These are phyloP conservation scores for Peromyscus leucopus DNA, from an alignment of 2,113 vertebrate genomes.

Conservation along the genomic window DNA sequence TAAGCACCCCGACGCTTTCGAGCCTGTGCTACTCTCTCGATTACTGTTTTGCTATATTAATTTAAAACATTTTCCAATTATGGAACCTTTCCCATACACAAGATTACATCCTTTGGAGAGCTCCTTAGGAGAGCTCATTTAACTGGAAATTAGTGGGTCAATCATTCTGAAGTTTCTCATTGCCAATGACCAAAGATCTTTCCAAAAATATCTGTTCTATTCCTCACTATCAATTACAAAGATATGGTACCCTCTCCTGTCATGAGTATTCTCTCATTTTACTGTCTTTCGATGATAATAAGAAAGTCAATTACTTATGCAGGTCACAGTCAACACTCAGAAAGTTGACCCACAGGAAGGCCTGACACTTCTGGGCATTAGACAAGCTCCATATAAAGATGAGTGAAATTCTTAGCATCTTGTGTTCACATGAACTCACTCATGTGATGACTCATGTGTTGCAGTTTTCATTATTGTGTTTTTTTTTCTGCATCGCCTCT, in stretches of 20 bases:
- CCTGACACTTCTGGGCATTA: neutral
- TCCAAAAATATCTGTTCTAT: neutral
- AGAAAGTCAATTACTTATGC: neutral
- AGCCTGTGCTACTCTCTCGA: neutral
- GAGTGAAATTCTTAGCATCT: neutral
- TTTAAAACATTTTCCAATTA: constrained; percentile 66
- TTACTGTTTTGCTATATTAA: constrained; percentile 13
- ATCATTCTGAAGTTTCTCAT: constrained; percentile 20
- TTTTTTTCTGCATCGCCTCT: neutral
- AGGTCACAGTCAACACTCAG: neutral
- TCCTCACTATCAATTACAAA: neutral
- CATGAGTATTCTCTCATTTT: neutral
- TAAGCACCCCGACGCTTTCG: neutral
- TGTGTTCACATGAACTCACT: neutral
- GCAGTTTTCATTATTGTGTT: neutral
- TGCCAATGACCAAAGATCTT: neutral
- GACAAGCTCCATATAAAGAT: too few species aligned
- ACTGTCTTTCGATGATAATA: neutral
- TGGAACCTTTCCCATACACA: neutral
- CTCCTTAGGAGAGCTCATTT: neutral
- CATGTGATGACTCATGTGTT: neutral
- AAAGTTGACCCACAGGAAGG: neutral
- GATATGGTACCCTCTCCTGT: neutral
- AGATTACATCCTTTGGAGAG: neutral
- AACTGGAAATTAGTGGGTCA: constrained; percentile 43